These are phyloP conservation scores for Liparis tanakae DNA, from an alignment of 2,797 vertebrate genomes.

Conservation along the genomic window DNA sequence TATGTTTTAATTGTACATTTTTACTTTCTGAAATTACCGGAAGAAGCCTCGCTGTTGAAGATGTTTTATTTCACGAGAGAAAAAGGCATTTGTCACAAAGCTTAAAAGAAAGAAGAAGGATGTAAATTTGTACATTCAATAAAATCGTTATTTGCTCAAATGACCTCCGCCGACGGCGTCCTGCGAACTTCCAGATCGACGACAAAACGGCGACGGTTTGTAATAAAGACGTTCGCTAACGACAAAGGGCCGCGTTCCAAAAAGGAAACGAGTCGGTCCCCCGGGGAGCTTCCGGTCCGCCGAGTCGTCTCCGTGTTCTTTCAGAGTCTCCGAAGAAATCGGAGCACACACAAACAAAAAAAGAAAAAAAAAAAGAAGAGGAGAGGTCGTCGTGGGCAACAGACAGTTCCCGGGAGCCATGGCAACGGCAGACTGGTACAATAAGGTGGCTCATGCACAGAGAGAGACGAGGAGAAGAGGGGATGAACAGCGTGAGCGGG, in stretches of 20 bases:
- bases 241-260: constrained; percentile 33
- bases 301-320: constrained; percentile 12
- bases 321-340: constrained; percentile 35
- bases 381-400: constrained; percentile 67
- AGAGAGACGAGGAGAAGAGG: constrained; percentile 11
- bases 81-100: constrained; percentile 40
- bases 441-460: constrained; percentile 58
- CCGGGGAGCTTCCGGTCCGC: not conserved
- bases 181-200: not conserved
- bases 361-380: constrained; percentile 50
- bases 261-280: constrained; percentile 28
- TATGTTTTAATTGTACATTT: too few species aligned
- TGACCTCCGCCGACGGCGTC: not conserved
- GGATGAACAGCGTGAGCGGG: constrained; percentile 19
- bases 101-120: constrained; percentile 28
- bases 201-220: not conserved
- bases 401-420: constrained; percentile 74
- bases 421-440: constrained; percentile 78
- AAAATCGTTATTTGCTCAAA: not conserved
- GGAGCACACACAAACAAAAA: constrained; percentile 36
- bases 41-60: constrained; percentile 18
- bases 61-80: constrained; percentile 48
- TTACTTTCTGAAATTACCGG: constrained; percentile 1
- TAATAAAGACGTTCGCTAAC: constrained; percentile 18
- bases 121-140: constrained; percentile 25